A percentile compares a stretch with the other conserved stretches of the same genome.
phyloP scores from a whole-genome alignment of 2,113 vertebrate genomes.

The Pelusios castaneus region DNA sequence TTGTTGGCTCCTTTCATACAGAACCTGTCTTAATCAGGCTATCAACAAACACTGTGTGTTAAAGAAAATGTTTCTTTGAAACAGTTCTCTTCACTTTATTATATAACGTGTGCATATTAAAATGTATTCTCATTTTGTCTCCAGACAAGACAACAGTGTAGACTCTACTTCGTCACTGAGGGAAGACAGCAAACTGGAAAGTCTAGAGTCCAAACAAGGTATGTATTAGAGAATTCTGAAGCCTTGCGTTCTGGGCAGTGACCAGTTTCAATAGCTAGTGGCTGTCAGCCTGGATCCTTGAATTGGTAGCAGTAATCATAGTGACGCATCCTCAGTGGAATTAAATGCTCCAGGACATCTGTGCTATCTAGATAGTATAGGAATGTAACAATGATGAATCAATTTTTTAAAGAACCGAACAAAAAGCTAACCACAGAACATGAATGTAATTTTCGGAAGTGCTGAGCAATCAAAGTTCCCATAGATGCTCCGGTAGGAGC shows the following conservation, averaged over 20 bases:
- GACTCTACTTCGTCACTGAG: conserved; percentile 88
- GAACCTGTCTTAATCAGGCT: not conserved
- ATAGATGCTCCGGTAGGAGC: not conserved
- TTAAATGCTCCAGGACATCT: not conserved
- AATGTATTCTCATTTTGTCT: conserved; percentile 51
- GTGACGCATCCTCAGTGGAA: not conserved
- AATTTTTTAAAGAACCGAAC: not conserved
- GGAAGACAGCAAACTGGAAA: conserved; percentile 81
- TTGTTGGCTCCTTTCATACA: not conserved
- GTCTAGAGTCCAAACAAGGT: conserved; percentile 88
- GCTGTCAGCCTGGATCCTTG: not conserved
- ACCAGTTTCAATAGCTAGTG: not conserved
- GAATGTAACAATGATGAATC: not conserved
- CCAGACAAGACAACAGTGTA: conserved; percentile 87
- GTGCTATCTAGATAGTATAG: not conserved
- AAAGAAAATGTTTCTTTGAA: not conserved
- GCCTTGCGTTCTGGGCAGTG: not conserved
- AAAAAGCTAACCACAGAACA: not conserved
- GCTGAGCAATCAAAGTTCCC: not conserved
- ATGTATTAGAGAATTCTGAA: conserved; percentile 40
- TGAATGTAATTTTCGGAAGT: not conserved
- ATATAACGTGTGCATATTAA: not conserved
- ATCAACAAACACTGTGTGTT: not conserved
- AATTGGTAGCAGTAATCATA: not conserved
- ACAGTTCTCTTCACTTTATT: not conserved